These are phyloP conservation scores for Glaucomys volans DNA, from an alignment of 2,113 vertebrate species.

Conservation along the genomic window DNA sequence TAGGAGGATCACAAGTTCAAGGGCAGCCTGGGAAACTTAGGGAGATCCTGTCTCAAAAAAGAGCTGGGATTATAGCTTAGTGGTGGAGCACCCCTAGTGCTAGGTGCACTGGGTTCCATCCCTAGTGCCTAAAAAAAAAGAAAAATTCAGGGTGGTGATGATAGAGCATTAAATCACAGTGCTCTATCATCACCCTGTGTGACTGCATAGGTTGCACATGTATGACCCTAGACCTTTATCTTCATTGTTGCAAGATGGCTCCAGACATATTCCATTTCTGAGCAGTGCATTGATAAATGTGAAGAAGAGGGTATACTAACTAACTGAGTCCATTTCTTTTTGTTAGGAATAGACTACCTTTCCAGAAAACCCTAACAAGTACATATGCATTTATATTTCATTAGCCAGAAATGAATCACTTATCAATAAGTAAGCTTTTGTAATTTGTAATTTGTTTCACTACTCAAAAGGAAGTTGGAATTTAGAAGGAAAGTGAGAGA, in stretches of 20 bases:
- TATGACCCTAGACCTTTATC: neutral
- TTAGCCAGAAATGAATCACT: constrained; percentile 41
- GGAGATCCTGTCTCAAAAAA: no score
- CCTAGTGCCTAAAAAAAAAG: no score
- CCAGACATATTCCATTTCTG: neutral
- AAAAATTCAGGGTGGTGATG: neutral
- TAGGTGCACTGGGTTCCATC: no score
- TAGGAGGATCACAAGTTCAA: no score
- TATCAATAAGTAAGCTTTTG: constrained; percentile 20
- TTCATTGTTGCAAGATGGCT: neutral
- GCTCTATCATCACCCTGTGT: neutral
- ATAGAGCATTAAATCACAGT: neutral
- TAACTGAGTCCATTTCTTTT: neutral
- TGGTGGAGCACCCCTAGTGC: no score
- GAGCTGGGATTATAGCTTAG: no score
- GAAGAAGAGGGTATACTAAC: neutral
- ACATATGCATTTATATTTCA: constrained; percentile 52
- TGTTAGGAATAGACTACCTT: constrained; percentile 16
- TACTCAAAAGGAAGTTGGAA: neutral
- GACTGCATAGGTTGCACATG: neutral
- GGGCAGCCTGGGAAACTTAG: no score
- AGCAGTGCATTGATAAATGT: neutral
- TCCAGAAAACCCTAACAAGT: constrained; percentile 13
- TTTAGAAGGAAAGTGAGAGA: constrained; percentile 18
- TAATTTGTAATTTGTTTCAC: neutral